These are phyloP conservation scores for Orthosia gracilis DNA, from an alignment of 2,888 invertebrate genomes.

Conservation along the genomic window DNA sequence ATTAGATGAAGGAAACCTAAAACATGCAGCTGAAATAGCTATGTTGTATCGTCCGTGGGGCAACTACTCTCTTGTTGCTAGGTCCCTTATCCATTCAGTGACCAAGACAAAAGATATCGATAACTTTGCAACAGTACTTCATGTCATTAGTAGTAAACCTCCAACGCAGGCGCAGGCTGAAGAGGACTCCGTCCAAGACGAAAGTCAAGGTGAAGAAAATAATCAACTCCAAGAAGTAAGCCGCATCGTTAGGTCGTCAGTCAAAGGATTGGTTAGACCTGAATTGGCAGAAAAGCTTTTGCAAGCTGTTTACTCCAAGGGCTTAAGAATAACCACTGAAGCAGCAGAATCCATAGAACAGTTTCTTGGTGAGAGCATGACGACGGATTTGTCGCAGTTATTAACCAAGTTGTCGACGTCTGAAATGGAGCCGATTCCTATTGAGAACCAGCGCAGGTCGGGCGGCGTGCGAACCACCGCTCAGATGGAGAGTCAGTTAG, in stretches of 20 bases:
- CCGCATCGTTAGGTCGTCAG: slow-evolving; percentile 89
- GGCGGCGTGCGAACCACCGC: slow-evolving; percentile 69
- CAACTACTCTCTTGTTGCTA: slow-evolving; percentile 88
- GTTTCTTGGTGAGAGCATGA: slow-evolving; percentile 92
- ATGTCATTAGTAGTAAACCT: slow-evolving; percentile 78
- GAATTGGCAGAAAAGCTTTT: slow-evolving; percentile 89
- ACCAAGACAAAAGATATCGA: slow-evolving; percentile 92
- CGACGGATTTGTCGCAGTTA: slow-evolving; percentile 91
- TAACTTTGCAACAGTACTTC: slow-evolving; percentile 92
- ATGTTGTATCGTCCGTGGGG: slow-evolving; percentile 91
- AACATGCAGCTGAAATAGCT: slow-evolving; percentile 92
- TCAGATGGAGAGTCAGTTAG: slow-evolving; percentile 91
- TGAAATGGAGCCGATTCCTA: slow-evolving; percentile 88
- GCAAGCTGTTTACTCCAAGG: slow-evolving; percentile 91
- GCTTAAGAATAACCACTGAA: slow-evolving; percentile 92
- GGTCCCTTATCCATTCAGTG: slow-evolving; percentile 91
- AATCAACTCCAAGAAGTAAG: slow-evolving; percentile 85
- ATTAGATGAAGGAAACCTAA: slow-evolving; percentile 90
- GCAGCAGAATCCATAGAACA: slow-evolving; percentile 92
- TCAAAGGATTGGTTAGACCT: slow-evolving; percentile 84
- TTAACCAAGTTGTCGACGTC: slow-evolving; percentile 92
- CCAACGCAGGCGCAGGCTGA: slow-evolving; percentile 71
- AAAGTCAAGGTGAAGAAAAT: slow-evolving; percentile 71
- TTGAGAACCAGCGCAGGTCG: slow-evolving; percentile 76
- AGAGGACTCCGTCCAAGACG: slow-evolving; percentile 76